Conservation (phyloP, 23 tunicate genomes). For the Diplosoma virens region DNA sequence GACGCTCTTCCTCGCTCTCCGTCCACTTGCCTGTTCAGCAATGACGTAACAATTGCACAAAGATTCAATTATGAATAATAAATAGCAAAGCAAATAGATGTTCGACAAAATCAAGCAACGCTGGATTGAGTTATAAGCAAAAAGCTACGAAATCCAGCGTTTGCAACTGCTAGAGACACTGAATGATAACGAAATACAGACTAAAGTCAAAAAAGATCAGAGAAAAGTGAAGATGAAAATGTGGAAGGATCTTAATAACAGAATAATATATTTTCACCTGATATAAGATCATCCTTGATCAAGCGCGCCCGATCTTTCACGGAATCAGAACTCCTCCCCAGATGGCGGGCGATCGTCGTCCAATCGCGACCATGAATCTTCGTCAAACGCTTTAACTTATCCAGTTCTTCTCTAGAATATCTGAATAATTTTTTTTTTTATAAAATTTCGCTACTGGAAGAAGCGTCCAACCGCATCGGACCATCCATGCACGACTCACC, state of each 20-base stretch:
- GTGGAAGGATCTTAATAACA: too few species aligned
- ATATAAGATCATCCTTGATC: conserved; percentile 18
- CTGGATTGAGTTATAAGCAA: too few species aligned
- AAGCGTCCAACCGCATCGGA: not conserved
- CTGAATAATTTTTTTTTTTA: conserved; percentile 21
- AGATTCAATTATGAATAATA: too few species aligned
- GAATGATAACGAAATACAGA: too few species aligned
- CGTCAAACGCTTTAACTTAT: conserved; percentile 50
- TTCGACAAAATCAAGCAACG: too few species aligned
- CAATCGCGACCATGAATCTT: conserved; percentile 70
- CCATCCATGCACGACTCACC: conserved; percentile 44
- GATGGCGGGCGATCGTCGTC: conserved; percentile 59
- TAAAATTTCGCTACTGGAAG: not conserved
- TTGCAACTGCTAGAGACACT: too few species aligned
- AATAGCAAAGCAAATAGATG: too few species aligned
- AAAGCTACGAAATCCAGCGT: too few species aligned
- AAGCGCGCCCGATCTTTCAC: conserved; percentile 91
- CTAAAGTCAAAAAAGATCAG: too few species aligned
- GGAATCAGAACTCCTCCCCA: conserved; percentile 92
- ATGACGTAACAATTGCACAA: too few species aligned
- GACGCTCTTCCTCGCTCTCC: conserved; percentile 48
- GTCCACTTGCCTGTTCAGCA: conserved; percentile 75
- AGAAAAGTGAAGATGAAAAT: too few species aligned
- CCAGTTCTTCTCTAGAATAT: conserved; percentile 66
- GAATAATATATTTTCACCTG: not conserved